These are phyloP conservation scores for Falco naumanni DNA, from an alignment of 2,797 vertebrate species.

Conservation along the genomic window DNA sequence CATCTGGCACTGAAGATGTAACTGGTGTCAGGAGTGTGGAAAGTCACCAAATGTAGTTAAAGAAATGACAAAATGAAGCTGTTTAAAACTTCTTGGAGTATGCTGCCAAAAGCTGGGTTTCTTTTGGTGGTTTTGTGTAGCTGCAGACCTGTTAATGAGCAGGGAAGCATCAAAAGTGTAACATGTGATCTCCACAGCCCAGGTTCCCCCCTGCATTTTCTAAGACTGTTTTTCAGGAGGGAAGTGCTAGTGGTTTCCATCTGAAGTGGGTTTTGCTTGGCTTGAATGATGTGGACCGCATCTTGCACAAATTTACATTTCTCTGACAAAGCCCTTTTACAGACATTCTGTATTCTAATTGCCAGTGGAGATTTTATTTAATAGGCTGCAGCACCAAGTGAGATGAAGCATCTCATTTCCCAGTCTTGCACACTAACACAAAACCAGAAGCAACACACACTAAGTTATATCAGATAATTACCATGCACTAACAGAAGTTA, in stretches of 20 bases:
- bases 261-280: not conserved
- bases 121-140: not conserved
- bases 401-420: not conserved
- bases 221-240: not conserved
- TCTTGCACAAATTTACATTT: not conserved
- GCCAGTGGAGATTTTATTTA: not conserved
- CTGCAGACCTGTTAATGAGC: not conserved
- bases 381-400: not conserved
- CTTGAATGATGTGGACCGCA: not conserved
- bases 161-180: not conserved
- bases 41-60: not conserved
- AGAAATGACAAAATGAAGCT: not conserved
- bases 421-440: not conserved
- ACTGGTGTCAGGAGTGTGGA: not conserved
- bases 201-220: not conserved
- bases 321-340: not conserved
- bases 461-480: not conserved
- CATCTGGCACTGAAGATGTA: not conserved
- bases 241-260: not conserved
- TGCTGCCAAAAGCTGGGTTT: not conserved
- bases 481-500: not conserved
- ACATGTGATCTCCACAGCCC: not conserved
- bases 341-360: not conserved
- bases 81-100: not conserved
- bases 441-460: not conserved